A percentile compares a stretch with the other conserved stretches of the same genome.
These are phyloP conservation scores for Siniperca obscura DNA, from an alignment of 2,797 vertebrate genomes.

Conservation along the genomic window DNA sequence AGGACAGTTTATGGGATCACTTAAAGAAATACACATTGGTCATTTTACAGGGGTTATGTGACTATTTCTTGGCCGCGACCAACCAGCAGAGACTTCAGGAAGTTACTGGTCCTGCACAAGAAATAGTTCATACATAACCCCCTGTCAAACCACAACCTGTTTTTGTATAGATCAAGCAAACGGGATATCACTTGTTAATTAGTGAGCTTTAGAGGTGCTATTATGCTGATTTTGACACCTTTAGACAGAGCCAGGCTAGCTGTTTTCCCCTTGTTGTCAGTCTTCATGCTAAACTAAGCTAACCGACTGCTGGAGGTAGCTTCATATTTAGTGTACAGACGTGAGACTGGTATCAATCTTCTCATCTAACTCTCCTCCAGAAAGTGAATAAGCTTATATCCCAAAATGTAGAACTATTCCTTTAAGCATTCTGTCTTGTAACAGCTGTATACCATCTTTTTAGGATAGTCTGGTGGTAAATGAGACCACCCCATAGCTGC, in stretches of 20 bases:
- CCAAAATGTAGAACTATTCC: background rate
- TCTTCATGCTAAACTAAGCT: slow-evolving; percentile 5
- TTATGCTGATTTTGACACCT: background rate
- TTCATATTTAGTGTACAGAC: background rate
- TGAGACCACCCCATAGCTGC: slow-evolving; percentile 30
- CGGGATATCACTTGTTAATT: background rate
- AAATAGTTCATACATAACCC: background rate
- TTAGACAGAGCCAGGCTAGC: background rate
- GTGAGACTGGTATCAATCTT: background rate
- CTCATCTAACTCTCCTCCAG: background rate
- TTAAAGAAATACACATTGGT: background rate
- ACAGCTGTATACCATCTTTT: slow-evolving; percentile 41
- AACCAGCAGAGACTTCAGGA: slow-evolving; percentile 1
- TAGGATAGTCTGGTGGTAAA: slow-evolving; percentile 12
- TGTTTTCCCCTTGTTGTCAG: background rate
- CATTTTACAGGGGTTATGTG: background rate
- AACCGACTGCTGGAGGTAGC: background rate
- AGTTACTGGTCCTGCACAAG: background rate
- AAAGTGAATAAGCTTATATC: background rate
- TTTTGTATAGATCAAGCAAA: background rate
- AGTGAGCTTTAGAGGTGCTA: background rate
- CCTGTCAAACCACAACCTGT: background rate
- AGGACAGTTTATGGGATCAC: background rate
- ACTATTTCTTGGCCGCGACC: background rate
- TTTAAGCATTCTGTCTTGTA: slow-evolving; percentile 4